Evolutionary conservation across 2,797 vertebrate species (phyloP), one percentile per base, ranked within the genome.

Genomic region (Gila robusta): DNA sequence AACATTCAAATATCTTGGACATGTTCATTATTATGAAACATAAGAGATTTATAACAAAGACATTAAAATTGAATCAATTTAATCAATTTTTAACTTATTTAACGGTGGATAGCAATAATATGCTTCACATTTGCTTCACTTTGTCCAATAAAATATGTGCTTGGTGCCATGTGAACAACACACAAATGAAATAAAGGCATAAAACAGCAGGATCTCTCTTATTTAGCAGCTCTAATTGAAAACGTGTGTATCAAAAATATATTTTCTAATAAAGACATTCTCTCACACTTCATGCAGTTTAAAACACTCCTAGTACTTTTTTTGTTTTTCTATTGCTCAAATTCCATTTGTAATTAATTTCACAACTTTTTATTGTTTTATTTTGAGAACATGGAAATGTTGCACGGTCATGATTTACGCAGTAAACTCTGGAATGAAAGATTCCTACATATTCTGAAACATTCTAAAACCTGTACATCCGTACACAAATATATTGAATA

Each of bases 151-250:
- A 62, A 78, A 82, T 39, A 47, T 67, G 37, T 86, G 41, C 66
- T 41, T 87, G 54, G 26, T 84, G 32, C 80, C 39, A 62, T 80
- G 79, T 59, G 70, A 85, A 49, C 49, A 79, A 49, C 49, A 77
- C 41, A 23, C 41, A 77, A 80, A 88, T 86, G 47, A 89, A 79
- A 79, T 80, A 84, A 90, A 87, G 54, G 35, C 69, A 79, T 78
- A 83, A 83, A 88, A 56, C 85, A 82, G 79, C 79, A 78, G 35
- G 86, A 8, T n/a, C 6, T 10, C 78, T 86, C 37, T 84, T 81
- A 79, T 78, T 84, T 69, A 78, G 71, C 44, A 79, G 67, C 11
- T 81, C 7, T 72, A 83, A 84, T 23, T 66, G 54, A 56, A 77
- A 70, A 11, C 79, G 41, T 69, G 26, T 83, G 72, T 82, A 74